These are phyloP conservation scores for Hypsibius dujardini DNA, from an alignment of 1,140 invertebrate genomes.

Conservation along the genomic window DNA sequence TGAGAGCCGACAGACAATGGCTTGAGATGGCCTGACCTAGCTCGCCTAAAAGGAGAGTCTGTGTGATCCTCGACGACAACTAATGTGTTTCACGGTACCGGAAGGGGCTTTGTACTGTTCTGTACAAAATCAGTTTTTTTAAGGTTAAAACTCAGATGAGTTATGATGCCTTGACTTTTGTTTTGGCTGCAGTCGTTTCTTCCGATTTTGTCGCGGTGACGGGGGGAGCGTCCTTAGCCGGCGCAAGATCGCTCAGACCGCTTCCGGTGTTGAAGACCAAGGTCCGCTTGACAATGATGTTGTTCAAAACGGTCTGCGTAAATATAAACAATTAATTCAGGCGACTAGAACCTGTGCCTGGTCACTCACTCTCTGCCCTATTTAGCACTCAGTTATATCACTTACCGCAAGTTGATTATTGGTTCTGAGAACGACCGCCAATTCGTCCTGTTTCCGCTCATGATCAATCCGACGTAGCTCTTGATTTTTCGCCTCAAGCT, in stretches of 20 bases:
- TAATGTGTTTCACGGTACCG: no score
- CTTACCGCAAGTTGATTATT: slow-evolving; percentile 74
- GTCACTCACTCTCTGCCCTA: neutral
- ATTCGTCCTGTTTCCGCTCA: slow-evolving; percentile 74
- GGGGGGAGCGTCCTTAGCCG: neutral
- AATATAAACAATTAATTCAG: neutral
- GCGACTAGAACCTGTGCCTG: neutral
- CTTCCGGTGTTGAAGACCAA: slow-evolving; percentile 12
- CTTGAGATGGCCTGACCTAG: no score
- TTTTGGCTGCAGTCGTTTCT: no score
- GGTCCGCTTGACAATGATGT: slow-evolving; percentile 3
- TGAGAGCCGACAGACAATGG: no score
- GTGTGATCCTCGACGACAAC: no score
- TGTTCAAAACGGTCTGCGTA: slow-evolving; percentile 1
- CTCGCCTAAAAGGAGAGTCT: no score
- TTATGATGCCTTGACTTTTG: no score
- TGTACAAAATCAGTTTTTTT: no score
- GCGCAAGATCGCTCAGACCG: neutral
- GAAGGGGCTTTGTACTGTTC: no score
- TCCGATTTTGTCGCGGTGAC: no score
- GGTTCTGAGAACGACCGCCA: slow-evolving; percentile 72
- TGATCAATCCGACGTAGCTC: slow-evolving; percentile 67
- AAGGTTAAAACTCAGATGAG: no score
- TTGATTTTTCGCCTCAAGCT: slow-evolving; percentile 59
- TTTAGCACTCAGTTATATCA: neutral